Conservation (phyloP, 2,888 invertebrate species). For the Spialia ferax region DNA sequence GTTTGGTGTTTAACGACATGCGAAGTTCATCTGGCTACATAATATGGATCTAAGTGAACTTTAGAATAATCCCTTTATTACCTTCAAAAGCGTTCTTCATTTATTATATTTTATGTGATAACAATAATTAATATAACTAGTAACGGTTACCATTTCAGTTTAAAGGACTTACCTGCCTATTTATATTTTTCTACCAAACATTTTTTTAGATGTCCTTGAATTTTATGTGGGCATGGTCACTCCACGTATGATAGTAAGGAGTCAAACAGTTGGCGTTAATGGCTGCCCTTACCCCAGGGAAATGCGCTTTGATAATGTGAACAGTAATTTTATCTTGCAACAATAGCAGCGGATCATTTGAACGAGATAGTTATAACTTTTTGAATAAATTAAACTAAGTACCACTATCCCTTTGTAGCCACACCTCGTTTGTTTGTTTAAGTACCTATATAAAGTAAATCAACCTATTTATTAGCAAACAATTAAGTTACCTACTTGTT, state of each 20-base stretch:
- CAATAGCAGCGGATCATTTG: conserved; percentile 54
- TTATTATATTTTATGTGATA: too few relatives aligned
- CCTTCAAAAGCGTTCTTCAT: too few relatives aligned
- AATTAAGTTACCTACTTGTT: too few relatives aligned
- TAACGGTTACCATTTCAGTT: too few relatives aligned
- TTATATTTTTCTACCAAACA: too few relatives aligned
- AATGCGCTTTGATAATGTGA: conserved; percentile 76
- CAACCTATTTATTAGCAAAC: too few relatives aligned
- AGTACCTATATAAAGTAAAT: background rate
- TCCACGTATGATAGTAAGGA: conserved; percentile 51
- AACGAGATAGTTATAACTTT: conserved; percentile 28
- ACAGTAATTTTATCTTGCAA: conserved; percentile 80
- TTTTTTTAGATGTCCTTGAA: conserved; percentile 4
- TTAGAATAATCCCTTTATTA: too few relatives aligned
- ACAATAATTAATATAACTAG: too few relatives aligned
- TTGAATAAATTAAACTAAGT: conserved; percentile 16
- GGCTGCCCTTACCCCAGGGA: conserved; percentile 78
- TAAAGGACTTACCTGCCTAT: too few relatives aligned
- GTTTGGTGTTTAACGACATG: too few relatives aligned
- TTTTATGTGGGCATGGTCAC: conserved; percentile 2
- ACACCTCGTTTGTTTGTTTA: background rate
- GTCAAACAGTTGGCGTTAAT: conserved; percentile 83
- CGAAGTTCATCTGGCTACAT: too few relatives aligned
- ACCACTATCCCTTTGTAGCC: background rate
- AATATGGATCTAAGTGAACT: too few relatives aligned